A percentile compares a stretch with the other conserved stretches of the same genome.
These are phyloP conservation scores for Blomia tropicalis DNA, from an alignment of 2,888 invertebrate genomes.

Conservation along the genomic window DNA sequence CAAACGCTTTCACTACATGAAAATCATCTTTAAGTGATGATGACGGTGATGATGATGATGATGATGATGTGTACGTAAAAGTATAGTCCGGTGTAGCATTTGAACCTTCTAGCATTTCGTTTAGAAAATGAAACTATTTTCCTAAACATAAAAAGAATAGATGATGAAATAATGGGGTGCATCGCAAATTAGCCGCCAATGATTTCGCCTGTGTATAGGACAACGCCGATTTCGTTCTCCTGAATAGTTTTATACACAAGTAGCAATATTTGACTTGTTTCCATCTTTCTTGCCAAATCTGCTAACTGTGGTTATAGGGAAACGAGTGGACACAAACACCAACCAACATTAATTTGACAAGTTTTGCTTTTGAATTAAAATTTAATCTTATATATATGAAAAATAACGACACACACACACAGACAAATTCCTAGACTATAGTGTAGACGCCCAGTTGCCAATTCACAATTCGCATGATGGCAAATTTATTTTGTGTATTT, in stretches of 20 bases:
- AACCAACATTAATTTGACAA: not conserved
- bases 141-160: too few species aligned
- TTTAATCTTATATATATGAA: not conserved
- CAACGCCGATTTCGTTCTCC: too few species aligned
- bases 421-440: not conserved
- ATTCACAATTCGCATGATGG: not conserved
- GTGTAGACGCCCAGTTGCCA: not conserved
- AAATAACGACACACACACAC: not conserved
- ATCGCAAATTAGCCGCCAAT: not conserved
- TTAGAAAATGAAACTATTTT: too few species aligned
- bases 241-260: too few species aligned
- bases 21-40: not conserved
- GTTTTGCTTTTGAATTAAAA: conserved; percentile 6
- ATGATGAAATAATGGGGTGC: too few species aligned
- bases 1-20: not conserved
- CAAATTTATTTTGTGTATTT: not conserved
- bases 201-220: too few species aligned
- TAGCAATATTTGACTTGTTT: too few species aligned
- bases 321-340: not conserved
- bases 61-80: not conserved
- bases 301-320: not conserved
- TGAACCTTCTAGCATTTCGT: too few species aligned
- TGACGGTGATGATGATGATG: not conserved
- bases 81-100: not conserved
- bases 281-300: not conserved